Evolutionary conservation across 2,888 invertebrate species (phyloP).

Genomic region (Baccha elongata): DNA sequence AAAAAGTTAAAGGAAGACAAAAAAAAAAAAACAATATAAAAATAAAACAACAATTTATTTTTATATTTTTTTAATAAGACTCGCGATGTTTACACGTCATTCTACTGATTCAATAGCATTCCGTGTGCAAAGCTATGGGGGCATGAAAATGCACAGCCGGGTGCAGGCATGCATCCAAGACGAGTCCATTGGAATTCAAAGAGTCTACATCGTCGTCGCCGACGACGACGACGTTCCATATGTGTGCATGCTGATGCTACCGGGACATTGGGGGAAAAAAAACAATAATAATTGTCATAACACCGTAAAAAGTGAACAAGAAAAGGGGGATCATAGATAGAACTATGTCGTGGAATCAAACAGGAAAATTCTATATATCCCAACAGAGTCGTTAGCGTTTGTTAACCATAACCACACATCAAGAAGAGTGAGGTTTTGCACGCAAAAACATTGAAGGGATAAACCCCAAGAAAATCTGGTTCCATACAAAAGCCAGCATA

Average conservation of each 20-base stretch:
- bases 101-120: slow-evolving; percentile 67
- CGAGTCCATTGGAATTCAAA: too few species aligned
- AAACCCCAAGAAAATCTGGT: slow-evolving; percentile 25
- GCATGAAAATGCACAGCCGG: slow-evolving; percentile 43
- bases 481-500: background rate
- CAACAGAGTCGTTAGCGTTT: slow-evolving; percentile 57
- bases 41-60: too few species aligned
- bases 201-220: too few species aligned
- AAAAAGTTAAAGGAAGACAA: too few species aligned
- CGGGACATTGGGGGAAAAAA: slow-evolving; percentile 8
- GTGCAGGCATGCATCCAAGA: slow-evolving; percentile 56
- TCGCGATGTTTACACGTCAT: slow-evolving; percentile 70
- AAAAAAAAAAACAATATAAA: too few species aligned
- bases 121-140: slow-evolving; percentile 48
- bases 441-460: slow-evolving; percentile 50
- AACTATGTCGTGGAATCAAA: slow-evolving; percentile 23
- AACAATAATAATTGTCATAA: slow-evolving; percentile 73
- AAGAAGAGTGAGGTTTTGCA: slow-evolving; percentile 61
- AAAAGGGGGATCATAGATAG: background rate
- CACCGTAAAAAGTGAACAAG: slow-evolving; percentile 36
- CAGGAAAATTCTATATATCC: slow-evolving; percentile 49
- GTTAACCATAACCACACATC: slow-evolving; percentile 67
- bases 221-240: too few species aligned
- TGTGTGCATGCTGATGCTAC: slow-evolving; percentile 14
- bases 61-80: slow-evolving; percentile 70